Conservation (phyloP, 1,140 invertebrate genomes). For the Lordiphosa clarofinis region DNA sequence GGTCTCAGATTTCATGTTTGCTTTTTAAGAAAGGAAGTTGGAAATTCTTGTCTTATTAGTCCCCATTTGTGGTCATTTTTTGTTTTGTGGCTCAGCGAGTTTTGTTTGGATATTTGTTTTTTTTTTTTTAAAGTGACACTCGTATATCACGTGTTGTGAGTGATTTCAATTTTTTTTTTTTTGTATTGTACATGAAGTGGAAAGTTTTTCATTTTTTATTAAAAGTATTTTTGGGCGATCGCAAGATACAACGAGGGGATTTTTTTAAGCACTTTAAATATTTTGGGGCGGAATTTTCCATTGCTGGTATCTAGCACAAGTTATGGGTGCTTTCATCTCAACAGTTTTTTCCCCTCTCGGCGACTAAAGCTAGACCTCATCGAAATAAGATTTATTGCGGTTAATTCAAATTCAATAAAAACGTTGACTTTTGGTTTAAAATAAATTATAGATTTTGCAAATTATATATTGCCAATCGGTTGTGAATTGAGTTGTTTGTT, state of each 20-base stretch:
- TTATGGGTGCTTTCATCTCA: too few species aligned
- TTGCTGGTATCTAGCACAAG: neutral
- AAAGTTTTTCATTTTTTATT: slow-evolving; percentile 25
- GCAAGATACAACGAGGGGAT: slow-evolving; percentile 4
- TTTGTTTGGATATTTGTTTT: slow-evolving; percentile 7
- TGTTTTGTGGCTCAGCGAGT: slow-evolving; percentile 33
- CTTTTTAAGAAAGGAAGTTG: slow-evolving; percentile 35
- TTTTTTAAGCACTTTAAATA: slow-evolving; percentile 4
- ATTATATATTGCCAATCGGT: too few species aligned
- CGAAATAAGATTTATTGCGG: too few species aligned
- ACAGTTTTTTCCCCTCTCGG: too few species aligned
- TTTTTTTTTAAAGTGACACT: slow-evolving; percentile 12
- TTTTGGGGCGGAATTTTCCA: slow-evolving; percentile 23
- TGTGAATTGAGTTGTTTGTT: too few species aligned
- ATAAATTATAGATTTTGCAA: too few species aligned
- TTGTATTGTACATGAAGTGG: slow-evolving; percentile 17
- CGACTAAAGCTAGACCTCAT: too few species aligned
- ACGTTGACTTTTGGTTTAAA: too few species aligned
- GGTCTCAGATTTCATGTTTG: slow-evolving; percentile 19
- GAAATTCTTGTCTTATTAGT: slow-evolving; percentile 49
- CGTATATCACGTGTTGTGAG: slow-evolving; percentile 2
- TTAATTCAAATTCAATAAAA: too few species aligned
- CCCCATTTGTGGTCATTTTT: slow-evolving; percentile 23
- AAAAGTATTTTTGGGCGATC: slow-evolving; percentile 14
- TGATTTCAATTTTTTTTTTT: too few species aligned